Evolutionary conservation across 2,797 vertebrate genomes (phyloP).

Genomic region (Vultur gryphus): DNA sequence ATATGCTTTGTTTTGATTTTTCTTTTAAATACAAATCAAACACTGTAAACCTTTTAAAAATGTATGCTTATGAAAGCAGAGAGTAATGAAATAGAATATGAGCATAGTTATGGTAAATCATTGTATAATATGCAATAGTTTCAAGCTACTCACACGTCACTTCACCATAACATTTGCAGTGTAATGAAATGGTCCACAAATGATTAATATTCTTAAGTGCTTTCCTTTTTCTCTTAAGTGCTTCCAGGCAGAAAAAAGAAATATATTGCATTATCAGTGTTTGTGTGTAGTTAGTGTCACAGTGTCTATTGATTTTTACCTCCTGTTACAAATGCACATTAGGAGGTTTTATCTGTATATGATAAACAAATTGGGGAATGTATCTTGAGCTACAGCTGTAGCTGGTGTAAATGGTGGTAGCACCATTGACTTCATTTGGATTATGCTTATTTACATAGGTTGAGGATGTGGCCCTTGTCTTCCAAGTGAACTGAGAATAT

Average conservation of each 20-base stretch:
- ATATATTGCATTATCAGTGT: slow-evolving; percentile 32
- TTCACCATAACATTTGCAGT: slow-evolving; percentile 11
- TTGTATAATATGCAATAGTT: slow-evolving; percentile 31
- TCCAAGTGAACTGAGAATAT: neutral
- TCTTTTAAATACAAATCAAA: slow-evolving; percentile 51
- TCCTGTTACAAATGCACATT: slow-evolving; percentile 28
- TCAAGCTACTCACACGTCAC: slow-evolving; percentile 34
- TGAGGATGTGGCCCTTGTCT: neutral
- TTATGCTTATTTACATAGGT: slow-evolving; percentile 20
- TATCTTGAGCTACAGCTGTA: neutral
- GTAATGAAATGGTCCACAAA: slow-evolving; percentile 57
- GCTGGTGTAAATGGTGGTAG: neutral
- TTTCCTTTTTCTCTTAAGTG: slow-evolving; percentile 57
- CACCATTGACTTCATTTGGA: neutral
- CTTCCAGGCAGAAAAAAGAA: slow-evolving; percentile 43
- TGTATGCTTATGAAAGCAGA: slow-evolving; percentile 10
- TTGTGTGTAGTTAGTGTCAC: slow-evolving; percentile 37
- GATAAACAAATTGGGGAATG: slow-evolving; percentile 29
- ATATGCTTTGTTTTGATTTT: slow-evolving; percentile 47
- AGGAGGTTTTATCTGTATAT: neutral
- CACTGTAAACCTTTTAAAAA: slow-evolving; percentile 42
- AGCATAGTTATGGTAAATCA: slow-evolving; percentile 39
- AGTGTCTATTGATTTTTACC: slow-evolving; percentile 55
- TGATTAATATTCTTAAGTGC: slow-evolving; percentile 68
- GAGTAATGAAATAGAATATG: slow-evolving; percentile 46